Evolutionary conservation across 2,113 vertebrate genomes (phyloP).

Genomic region (Ornithorhynchus anatinus): DNA sequence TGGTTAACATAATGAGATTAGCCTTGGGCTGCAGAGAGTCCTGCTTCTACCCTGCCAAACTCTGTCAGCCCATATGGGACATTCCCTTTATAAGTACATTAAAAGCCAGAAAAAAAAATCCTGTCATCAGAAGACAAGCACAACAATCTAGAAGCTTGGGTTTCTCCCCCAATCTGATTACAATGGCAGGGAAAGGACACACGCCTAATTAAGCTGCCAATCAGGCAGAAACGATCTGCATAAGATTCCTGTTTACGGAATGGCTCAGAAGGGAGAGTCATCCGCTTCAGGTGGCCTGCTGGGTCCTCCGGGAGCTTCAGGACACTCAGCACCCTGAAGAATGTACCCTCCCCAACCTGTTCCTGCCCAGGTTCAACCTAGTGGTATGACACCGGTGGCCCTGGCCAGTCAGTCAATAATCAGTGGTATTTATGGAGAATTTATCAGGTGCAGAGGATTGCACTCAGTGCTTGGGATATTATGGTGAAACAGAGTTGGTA

Average conservation of each 20-base stretch:
- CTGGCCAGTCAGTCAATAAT: too few species aligned
- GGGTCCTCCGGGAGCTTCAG: too few species aligned
- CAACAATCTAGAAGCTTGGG: constrained; percentile 57
- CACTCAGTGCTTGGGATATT: too few species aligned
- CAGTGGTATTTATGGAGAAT: too few species aligned
- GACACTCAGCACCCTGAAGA: too few species aligned
- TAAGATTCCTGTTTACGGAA: constrained; percentile 46
- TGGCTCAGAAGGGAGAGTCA: neutral
- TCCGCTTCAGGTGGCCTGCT: too few species aligned
- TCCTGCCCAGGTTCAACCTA: too few species aligned
- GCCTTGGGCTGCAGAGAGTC: constrained; percentile 14
- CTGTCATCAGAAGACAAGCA: constrained; percentile 61
- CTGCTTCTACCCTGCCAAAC: constrained; percentile 18
- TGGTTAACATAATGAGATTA: constrained; percentile 63
- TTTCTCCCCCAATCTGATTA: constrained; percentile 64
- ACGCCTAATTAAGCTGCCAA: constrained; percentile 73
- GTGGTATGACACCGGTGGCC: too few species aligned
- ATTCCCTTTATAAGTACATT: constrained; percentile 25
- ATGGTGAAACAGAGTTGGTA: too few species aligned
- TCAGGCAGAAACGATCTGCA: constrained; percentile 60
- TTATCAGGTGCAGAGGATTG: too few species aligned
- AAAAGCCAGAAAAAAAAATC: constrained; percentile 6
- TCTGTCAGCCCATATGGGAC: constrained; percentile 5
- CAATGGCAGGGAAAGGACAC: constrained; percentile 54
- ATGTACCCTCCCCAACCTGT: too few species aligned